These are phyloP conservation scores for Ceratosolen solmsi DNA, from an alignment of 1,140 invertebrate species.

Conservation along the genomic window DNA sequence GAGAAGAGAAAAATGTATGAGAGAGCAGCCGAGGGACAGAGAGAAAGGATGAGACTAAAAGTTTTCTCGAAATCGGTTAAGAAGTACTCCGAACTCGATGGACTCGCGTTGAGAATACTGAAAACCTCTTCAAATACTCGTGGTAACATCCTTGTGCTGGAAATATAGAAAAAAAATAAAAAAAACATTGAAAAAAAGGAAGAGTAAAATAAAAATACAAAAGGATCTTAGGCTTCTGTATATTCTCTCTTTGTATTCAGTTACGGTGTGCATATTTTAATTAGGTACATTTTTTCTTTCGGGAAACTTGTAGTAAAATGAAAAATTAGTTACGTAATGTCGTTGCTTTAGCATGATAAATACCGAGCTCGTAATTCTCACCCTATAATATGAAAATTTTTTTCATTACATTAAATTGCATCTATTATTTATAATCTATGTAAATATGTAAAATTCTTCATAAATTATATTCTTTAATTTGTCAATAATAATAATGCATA, in stretches of 20 bases:
- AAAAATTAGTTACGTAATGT: background rate
- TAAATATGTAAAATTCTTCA: no score
- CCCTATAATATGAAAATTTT: background rate
- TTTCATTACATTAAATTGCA: background rate
- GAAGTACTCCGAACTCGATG: conserved; percentile 50
- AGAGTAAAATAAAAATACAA: background rate
- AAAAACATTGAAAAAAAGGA: background rate
- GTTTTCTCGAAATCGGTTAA: conserved; percentile 49
- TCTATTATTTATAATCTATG: background rate
- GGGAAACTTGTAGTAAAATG: background rate
- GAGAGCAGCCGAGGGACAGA: conserved; percentile 37
- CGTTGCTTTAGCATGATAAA: background rate
- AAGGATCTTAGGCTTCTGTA: background rate
- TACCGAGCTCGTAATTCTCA: background rate
- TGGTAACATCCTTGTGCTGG: conserved; percentile 26
- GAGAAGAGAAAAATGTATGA: no score
- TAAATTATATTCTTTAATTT: no score
- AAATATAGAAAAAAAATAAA: conserved; percentile 7
- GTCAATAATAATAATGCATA: no score
- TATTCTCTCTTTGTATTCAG: background rate
- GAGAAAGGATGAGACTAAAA: conserved; percentile 48
- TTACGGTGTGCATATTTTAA: background rate
- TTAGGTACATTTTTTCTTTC: background rate
- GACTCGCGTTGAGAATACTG: conserved; percentile 48
- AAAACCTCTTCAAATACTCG: conserved; percentile 39